Conservation (phyloP, 2,797 vertebrate genomes). For the Siniperca undulata region DNA sequence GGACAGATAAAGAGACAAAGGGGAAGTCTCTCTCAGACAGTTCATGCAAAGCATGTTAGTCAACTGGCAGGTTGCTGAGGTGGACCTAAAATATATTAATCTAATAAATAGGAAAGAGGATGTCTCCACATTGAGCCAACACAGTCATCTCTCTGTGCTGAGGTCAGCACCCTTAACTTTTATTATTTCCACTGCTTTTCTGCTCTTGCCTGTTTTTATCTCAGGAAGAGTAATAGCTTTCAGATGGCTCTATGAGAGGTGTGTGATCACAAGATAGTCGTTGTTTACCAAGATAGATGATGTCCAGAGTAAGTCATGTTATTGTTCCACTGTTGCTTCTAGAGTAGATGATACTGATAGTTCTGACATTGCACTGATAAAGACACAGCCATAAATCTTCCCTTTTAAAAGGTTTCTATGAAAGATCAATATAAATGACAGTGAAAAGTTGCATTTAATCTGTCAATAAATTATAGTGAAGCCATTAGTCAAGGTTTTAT, state of each 20-base stretch:
- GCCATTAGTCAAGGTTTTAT: constrained; percentile 24
- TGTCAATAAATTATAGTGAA: constrained; percentile 11
- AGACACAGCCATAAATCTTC: constrained; percentile 20
- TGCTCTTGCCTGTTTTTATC: constrained; percentile 49
- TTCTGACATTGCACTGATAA: constrained; percentile 19
- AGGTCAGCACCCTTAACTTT: constrained; percentile 73
- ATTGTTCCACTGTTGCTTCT: constrained; percentile 32
- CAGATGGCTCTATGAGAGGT: constrained; percentile 65
- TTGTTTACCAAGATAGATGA: constrained; percentile 52
- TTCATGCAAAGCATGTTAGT: constrained; percentile 58
- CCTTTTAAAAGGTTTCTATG: constrained; percentile 8
- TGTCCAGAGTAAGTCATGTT: constrained; percentile 24
- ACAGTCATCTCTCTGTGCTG: constrained; percentile 51
- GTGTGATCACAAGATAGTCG: constrained; percentile 27
- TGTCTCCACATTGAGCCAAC: constrained; percentile 66
- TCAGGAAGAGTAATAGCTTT: constrained; percentile 69
- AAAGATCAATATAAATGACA: constrained; percentile 22
- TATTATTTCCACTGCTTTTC: constrained; percentile 56
- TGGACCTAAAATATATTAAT: constrained; percentile 71
- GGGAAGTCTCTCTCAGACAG: constrained; percentile 44
- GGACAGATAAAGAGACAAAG: constrained; percentile 28
- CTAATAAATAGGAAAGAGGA: constrained; percentile 75
- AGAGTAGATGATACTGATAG: constrained; percentile 22
- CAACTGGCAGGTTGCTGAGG: constrained; percentile 58
- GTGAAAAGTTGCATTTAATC: constrained; percentile 30